phyloP scores from a whole-genome alignment of 2,113 vertebrate genomes.

The Pseudorhombus dupliciocellatus region DNA sequence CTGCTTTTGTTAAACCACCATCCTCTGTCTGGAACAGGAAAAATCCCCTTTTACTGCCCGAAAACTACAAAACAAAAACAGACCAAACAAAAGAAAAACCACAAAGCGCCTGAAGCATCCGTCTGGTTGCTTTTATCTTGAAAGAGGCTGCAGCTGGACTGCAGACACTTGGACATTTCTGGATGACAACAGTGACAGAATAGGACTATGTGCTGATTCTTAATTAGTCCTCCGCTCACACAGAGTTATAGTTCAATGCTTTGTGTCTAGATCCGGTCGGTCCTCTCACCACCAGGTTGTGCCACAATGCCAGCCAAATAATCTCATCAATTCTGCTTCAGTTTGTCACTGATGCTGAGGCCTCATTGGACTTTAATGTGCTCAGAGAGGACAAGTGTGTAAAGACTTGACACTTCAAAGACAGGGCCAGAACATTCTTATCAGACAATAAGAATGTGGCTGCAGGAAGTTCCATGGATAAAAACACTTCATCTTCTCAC shows the following conservation, averaged over 20 bases:
- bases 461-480: not conserved
- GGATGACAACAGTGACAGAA: not conserved
- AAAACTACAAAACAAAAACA: conserved; percentile 32
- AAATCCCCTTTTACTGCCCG: not conserved
- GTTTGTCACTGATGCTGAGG: not conserved
- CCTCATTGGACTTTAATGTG: not conserved
- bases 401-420: conserved; percentile 4
- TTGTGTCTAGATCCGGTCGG: not conserved
- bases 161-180: not conserved
- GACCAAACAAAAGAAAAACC: not conserved
- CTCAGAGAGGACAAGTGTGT: conserved; percentile 23
- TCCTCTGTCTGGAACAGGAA: conserved; percentile 13
- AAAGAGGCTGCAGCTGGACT: not conserved
- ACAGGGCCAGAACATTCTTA: not conserved
- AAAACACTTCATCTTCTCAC: conserved; percentile 10
- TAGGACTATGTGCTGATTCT: not conserved
- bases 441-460: too few relatives aligned
- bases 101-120: not conserved
- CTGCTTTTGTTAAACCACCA: conserved; percentile 34
- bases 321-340: conserved; percentile 1
- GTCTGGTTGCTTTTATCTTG: not conserved
- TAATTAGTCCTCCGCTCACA: not conserved
- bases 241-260: not conserved
- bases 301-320: not conserved
- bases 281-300: not conserved